Conservation (phyloP, 2,888 invertebrate genomes). For the Desoria tigrina region DNA sequence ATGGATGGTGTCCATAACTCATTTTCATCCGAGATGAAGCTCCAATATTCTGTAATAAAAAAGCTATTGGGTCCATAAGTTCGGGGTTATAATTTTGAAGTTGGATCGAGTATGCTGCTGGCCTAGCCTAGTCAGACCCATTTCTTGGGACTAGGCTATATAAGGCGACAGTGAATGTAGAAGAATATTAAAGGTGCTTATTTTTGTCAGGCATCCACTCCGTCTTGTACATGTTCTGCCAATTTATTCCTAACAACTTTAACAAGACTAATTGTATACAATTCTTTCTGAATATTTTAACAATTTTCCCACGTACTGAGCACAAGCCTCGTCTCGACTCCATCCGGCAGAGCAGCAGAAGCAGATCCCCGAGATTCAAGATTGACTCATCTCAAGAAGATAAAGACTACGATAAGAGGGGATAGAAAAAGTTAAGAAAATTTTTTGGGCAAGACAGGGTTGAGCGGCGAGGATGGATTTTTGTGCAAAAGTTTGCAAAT, state of each 20-base stretch:
- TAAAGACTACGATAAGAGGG: slow-evolving; percentile 1
- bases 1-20: slow-evolving; percentile 19
- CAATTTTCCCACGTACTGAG: slow-evolving; percentile 10
- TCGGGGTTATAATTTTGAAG: too few species aligned
- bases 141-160: too few species aligned
- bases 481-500: slow-evolving; percentile 19
- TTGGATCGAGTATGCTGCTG: too few species aligned
- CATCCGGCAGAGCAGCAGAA: too few species aligned
- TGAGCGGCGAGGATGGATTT: background rate
- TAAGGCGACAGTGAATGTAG: too few species aligned
- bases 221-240: too few species aligned
- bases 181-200: too few species aligned
- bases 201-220: too few species aligned
- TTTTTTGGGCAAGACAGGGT: background rate
- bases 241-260: background rate
- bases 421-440: background rate
- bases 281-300: slow-evolving; percentile 1
- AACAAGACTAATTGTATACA: slow-evolving; percentile 12
- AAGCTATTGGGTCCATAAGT: background rate
- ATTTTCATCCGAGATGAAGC: background rate
- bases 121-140: too few species aligned
- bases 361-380: too few species aligned
- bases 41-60: background rate
- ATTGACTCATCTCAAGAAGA: slow-evolving; percentile 19
- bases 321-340: too few species aligned